These are phyloP conservation scores for Gandaritis pyraliata DNA, from an alignment of 2,888 invertebrate genomes.

Conservation along the genomic window DNA sequence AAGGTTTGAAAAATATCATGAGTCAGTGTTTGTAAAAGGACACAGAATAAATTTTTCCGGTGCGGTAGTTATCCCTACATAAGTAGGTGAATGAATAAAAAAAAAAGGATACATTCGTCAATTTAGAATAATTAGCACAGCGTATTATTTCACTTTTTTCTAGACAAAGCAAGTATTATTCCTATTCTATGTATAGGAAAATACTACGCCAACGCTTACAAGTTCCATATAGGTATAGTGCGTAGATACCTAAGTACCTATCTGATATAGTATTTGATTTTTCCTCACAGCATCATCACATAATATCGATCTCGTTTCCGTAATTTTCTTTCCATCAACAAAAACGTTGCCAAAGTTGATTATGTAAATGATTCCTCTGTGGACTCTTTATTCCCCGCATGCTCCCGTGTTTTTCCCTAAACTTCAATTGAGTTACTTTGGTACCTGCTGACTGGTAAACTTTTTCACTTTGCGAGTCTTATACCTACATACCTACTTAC, in stretches of 20 bases:
- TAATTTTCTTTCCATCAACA: constrained; percentile 30
- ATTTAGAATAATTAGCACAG: too few relatives aligned
- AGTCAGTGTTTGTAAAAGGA: too few relatives aligned
- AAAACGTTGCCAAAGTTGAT: constrained; percentile 33
- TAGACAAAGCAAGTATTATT: too few relatives aligned
- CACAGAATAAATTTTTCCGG: too few relatives aligned
- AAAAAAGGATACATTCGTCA: too few relatives aligned
- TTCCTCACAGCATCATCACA: constrained; percentile 17
- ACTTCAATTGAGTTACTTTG: constrained; percentile 40
- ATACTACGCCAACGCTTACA: too few relatives aligned
- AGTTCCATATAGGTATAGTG: too few relatives aligned
- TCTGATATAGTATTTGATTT: constrained; percentile 1
- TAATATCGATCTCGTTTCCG: constrained; percentile 20
- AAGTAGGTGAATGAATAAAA: too few relatives aligned
- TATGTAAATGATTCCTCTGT: constrained; percentile 34
- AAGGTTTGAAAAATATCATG: constrained; percentile 55
- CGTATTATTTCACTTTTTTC: too few relatives aligned
- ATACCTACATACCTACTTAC: not conserved
- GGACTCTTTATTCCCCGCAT: constrained; percentile 30
- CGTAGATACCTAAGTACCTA: too few relatives aligned
- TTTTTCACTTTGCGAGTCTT: constrained; percentile 22
- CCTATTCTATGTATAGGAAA: too few relatives aligned
- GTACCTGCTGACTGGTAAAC: constrained; percentile 22
- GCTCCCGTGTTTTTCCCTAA: constrained; percentile 33
- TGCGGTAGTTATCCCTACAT: too few relatives aligned